phyloP scores from a whole-genome alignment of 1,140 invertebrate species.

The Macrocentrus cingulum region DNA sequence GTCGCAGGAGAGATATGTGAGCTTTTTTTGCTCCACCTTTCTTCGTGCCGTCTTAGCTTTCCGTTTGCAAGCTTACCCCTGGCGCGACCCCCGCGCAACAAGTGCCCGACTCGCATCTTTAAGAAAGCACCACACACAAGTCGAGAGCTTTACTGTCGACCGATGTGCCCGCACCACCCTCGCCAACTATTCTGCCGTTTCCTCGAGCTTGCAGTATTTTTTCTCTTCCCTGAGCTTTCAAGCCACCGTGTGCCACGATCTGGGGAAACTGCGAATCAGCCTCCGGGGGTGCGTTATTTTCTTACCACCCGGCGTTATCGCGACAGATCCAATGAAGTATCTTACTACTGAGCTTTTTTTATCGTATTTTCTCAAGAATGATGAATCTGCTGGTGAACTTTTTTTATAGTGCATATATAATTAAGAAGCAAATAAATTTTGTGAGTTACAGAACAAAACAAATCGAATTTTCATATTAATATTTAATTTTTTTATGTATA shows the following conservation, averaged over 20 bases:
- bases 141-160: slow-evolving; percentile 17
- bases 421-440: too few relatives aligned
- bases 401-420: too few relatives aligned
- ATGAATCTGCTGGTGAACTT: too few relatives aligned
- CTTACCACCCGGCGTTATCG: slow-evolving; percentile 22
- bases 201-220: slow-evolving; percentile 21
- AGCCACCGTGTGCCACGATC: slow-evolving; percentile 7
- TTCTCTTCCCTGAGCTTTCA: slow-evolving; percentile 5
- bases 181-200: slow-evolving; percentile 4
- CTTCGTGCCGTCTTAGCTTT: slow-evolving; percentile 15
- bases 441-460: too few relatives aligned
- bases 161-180: slow-evolving; percentile 1
- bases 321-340: not conserved
- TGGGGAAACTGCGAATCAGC: slow-evolving; percentile 15
- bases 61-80: slow-evolving; percentile 18
- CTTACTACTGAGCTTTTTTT: not conserved
- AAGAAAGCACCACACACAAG: slow-evolving; percentile 46
- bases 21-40: slow-evolving; percentile 29
- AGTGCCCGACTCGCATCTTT: slow-evolving; percentile 54
- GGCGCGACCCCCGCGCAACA: slow-evolving; percentile 51
- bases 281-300: slow-evolving; percentile 18
- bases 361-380: not conserved
- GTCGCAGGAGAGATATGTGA: slow-evolving; percentile 26
- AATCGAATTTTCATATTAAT: too few relatives aligned
- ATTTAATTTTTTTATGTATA: too few relatives aligned